These are phyloP conservation scores for Limenitis camilla DNA, from an alignment of 2,888 invertebrate genomes.

Conservation along the genomic window DNA sequence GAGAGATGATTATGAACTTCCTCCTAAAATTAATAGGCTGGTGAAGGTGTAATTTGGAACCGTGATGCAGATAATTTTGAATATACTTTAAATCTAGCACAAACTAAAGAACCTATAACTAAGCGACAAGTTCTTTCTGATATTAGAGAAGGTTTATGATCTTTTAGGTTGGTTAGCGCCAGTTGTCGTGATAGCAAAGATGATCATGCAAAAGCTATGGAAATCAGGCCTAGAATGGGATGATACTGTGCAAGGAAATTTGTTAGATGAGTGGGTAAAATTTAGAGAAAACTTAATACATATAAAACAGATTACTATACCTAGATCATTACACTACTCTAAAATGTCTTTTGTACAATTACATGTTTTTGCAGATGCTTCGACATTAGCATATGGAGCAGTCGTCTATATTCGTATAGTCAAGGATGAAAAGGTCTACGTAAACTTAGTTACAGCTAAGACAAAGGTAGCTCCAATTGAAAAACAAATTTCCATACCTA, in stretches of 20 bases:
- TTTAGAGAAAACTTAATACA: conserved; percentile 9
- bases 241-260: too few relatives aligned
- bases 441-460: conserved; percentile 18
- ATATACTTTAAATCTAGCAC: too few relatives aligned
- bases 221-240: too few relatives aligned
- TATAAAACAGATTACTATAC: conserved; percentile 9
- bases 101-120: background rate
- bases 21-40: too few relatives aligned
- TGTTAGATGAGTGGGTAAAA: conserved; percentile 15
- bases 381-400: conserved; percentile 16
- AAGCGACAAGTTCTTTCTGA: background rate
- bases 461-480: conserved; percentile 7
- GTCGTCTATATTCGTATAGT: conserved; percentile 18
- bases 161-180: too few relatives aligned
- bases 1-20: too few relatives aligned
- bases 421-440: background rate
- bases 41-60: too few relatives aligned
- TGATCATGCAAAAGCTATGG: too few relatives aligned
- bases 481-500: conserved; percentile 11
- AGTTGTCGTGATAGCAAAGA: too few relatives aligned
- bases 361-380: conserved; percentile 24
- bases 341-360: conserved; percentile 17
- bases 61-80: too few relatives aligned
- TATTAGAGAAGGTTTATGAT: background rate
- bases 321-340: conserved; percentile 17